These are phyloP conservation scores for Parnassius mnemosyne DNA, from an alignment of 2,888 invertebrate genomes.

Conservation along the genomic window DNA sequence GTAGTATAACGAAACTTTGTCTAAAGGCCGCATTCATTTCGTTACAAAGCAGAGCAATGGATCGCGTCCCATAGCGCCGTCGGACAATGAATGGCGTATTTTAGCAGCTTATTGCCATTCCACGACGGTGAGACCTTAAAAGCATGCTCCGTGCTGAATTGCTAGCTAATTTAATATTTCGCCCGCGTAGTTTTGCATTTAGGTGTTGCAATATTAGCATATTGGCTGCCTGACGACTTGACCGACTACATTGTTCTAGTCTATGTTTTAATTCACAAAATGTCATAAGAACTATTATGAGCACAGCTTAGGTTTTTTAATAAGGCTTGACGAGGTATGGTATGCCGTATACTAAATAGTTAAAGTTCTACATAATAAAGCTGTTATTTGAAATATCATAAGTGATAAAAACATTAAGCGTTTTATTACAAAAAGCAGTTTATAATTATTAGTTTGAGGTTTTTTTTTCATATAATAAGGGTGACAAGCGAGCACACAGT, in stretches of 20 bases:
- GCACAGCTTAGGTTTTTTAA: not conserved
- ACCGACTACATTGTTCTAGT: slow-evolving; percentile 8
- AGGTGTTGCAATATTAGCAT: slow-evolving; percentile 42
- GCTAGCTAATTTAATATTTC: slow-evolving; percentile 46
- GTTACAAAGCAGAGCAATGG: not conserved
- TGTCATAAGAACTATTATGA: too few species aligned
- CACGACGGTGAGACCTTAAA: slow-evolving; percentile 7
- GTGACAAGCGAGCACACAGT: too few species aligned
- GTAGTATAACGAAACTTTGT: not conserved
- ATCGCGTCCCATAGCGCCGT: not conserved
- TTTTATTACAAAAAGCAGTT: too few species aligned
- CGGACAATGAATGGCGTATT: slow-evolving; percentile 1
- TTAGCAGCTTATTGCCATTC: slow-evolving; percentile 5
- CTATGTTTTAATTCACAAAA: not conserved
- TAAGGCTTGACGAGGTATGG: not conserved
- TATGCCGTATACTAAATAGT: not conserved
- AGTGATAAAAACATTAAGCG: too few species aligned
- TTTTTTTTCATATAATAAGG: too few species aligned
- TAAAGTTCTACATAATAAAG: not conserved
- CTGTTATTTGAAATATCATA: too few species aligned
- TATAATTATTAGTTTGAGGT: too few species aligned
- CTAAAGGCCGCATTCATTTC: not conserved
- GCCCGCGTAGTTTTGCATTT: slow-evolving; percentile 39
- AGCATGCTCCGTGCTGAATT: slow-evolving; percentile 38
- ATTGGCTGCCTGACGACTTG: slow-evolving; percentile 26